A percentile compares a stretch with the other conserved stretches of the same genome.
Conservation (phyloP, 2,888 invertebrate genomes). For the Liodrosophila aerea region DNA sequence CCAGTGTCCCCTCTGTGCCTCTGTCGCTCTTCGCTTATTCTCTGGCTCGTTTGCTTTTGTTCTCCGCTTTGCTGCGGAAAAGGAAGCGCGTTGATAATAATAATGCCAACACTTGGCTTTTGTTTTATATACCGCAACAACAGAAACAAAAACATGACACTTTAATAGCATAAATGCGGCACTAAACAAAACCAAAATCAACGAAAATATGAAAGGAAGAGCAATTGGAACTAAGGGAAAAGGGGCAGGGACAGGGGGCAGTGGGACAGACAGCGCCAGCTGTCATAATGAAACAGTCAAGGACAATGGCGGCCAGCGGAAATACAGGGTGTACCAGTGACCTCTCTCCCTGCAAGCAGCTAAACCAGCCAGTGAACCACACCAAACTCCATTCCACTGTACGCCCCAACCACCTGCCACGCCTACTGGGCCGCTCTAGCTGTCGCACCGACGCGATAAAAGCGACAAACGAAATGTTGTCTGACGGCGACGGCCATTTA, state of each 20-base stretch:
- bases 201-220: conserved; percentile 38
- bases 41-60: conserved; percentile 35
- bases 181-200: conserved; percentile 76
- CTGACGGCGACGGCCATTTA: conserved; percentile 63
- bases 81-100: conserved; percentile 74
- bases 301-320: conserved; percentile 73
- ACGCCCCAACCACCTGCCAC: not conserved
- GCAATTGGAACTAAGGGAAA: conserved; percentile 5
- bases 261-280: conserved; percentile 44
- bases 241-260: conserved; percentile 12
- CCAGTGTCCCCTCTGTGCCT: too few relatives aligned
- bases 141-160: conserved; percentile 66
- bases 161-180: conserved; percentile 77
- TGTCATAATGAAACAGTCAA: conserved; percentile 78
- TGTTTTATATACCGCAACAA: conserved; percentile 56
- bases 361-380: too few relatives aligned
- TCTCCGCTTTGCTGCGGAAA: conserved; percentile 50
- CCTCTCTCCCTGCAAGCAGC: conserved; percentile 8
- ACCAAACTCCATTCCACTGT: too few relatives aligned
- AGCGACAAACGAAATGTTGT: conserved; percentile 72
- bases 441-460: conserved; percentile 69
- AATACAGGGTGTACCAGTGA: conserved; percentile 68
- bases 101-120: conserved; percentile 76
- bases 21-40: conserved; percentile 12
- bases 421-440: conserved; percentile 17